Percentiles rank a stretch among this genome's conserved stretches.
Conservation (phyloP, 2,797 vertebrate genomes). For the Rhabdomys pumilio region DNA sequence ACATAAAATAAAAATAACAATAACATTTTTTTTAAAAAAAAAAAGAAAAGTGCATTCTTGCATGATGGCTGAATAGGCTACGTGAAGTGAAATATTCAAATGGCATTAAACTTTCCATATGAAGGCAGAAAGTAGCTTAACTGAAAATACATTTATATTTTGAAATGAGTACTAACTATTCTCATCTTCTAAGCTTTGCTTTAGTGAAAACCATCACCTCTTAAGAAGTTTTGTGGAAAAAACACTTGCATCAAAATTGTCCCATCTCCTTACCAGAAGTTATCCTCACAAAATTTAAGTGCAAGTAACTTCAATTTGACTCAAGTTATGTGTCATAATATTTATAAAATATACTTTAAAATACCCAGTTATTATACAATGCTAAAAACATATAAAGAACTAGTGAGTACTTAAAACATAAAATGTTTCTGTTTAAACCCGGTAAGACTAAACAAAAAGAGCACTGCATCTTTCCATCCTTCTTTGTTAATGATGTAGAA, state of each 20-base stretch:
- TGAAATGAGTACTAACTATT: not conserved
- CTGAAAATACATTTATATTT: not conserved
- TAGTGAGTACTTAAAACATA: not conserved
- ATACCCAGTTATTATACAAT: not conserved
- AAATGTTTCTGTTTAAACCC: not conserved
- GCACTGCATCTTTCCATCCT: not conserved
- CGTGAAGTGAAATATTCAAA: not conserved
- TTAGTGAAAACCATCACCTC: not conserved
- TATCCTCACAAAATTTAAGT: slow-evolving; percentile 1
- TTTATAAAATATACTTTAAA: not conserved
- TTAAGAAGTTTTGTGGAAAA: not conserved
- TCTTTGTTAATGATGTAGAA: not conserved
- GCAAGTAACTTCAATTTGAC: not conserved
- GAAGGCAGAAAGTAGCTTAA: not conserved
- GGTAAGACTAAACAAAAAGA: not conserved
- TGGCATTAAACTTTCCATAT: not conserved
- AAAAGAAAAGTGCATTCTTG: not conserved
- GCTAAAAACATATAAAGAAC: not conserved
- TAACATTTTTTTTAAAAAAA: not conserved
- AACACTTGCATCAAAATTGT: not conserved
- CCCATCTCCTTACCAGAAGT: not conserved
- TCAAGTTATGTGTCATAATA: not conserved
- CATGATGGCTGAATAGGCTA: not conserved
- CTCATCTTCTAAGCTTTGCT: not conserved
- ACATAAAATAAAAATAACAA: not conserved